phyloP scores from a whole-genome alignment of 2,797 vertebrate species.

The Sparus aurata region DNA sequence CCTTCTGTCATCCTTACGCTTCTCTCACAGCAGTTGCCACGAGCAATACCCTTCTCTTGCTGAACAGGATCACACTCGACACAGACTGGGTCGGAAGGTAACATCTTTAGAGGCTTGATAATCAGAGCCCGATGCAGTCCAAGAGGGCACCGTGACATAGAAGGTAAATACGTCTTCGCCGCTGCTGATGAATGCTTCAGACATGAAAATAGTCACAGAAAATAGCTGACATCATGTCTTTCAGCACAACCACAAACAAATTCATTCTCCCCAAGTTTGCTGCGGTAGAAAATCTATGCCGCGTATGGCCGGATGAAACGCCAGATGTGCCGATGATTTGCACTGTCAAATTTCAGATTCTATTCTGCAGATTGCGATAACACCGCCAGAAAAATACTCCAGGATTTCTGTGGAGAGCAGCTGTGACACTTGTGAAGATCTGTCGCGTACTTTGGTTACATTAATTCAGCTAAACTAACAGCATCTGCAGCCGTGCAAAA shows the following conservation, averaged over 20 bases:
- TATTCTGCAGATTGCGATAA: constrained; percentile 15
- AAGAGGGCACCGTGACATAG: neutral
- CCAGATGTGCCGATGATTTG: constrained; percentile 3
- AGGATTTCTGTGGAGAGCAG: constrained; percentile 9
- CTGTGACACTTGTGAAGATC: constrained; percentile 35
- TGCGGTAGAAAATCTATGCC: neutral
- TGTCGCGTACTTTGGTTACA: constrained; percentile 19
- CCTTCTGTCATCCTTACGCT: constrained; percentile 2
- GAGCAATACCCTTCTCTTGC: neutral
- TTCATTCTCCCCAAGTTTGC: neutral
- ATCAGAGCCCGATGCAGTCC: constrained; percentile 25
- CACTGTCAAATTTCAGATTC: constrained; percentile 19
- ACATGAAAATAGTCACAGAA: neutral
- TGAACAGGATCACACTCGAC: constrained; percentile 13
- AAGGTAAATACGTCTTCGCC: constrained; percentile 13
- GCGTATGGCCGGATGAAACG: neutral
- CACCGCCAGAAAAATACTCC: constrained; percentile 3
- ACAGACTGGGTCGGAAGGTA: constrained; percentile 17
- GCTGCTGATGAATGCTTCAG: constrained; percentile 27
- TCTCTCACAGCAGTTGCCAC: constrained; percentile 27
- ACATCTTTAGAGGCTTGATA: constrained; percentile 30
- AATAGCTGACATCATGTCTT: constrained; percentile 9
- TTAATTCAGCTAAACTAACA: constrained; percentile 36
- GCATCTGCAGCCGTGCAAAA: constrained; percentile 11
- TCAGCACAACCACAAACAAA: constrained; percentile 1